A percentile compares a stretch with the other conserved stretches of the same genome.
phyloP scores from a whole-genome alignment of 2,797 vertebrate species.

The Sylvilagus floridanus region DNA sequence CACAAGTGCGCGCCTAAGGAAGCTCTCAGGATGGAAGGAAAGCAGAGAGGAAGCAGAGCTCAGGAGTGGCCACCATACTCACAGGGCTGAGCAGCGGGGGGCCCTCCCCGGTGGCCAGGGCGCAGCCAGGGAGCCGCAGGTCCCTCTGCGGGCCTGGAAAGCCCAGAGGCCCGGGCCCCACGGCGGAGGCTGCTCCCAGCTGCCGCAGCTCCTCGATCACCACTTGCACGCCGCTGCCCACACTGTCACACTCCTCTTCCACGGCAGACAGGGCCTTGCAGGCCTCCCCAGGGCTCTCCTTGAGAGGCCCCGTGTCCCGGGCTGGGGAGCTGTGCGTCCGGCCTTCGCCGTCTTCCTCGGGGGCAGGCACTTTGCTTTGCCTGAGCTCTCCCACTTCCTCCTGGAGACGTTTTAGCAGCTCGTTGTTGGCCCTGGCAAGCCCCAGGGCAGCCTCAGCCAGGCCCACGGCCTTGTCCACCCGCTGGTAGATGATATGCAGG shows the following conservation, averaged over 20 bases:
- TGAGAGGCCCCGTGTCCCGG: conserved; percentile 71
- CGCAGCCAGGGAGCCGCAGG: conserved; percentile 58
- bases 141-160: conserved; percentile 77
- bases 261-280: conserved; percentile 67
- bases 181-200: conserved; percentile 82
- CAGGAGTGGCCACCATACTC: conserved; percentile 41
- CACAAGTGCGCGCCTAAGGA: not conserved
- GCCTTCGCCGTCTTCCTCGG: conserved; percentile 55
- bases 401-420: conserved; percentile 84
- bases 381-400: conserved; percentile 83
- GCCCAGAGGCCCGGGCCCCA: conserved; percentile 71
- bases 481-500: conserved; percentile 88
- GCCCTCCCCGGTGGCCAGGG: conserved; percentile 65
- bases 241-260: conserved; percentile 84
- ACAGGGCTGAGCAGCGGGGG: conserved; percentile 78
- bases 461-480: conserved; percentile 86
- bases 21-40: not conserved
- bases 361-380: not conserved
- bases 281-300: conserved; percentile 73
- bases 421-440: conserved; percentile 85
- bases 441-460: conserved; percentile 85
- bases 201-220: conserved; percentile 86
- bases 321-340: conserved; percentile 48
- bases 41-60: not conserved
- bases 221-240: conserved; percentile 85